Conservation (phyloP, 1,140 invertebrate species). For the Brachionus paranguensis region DNA sequence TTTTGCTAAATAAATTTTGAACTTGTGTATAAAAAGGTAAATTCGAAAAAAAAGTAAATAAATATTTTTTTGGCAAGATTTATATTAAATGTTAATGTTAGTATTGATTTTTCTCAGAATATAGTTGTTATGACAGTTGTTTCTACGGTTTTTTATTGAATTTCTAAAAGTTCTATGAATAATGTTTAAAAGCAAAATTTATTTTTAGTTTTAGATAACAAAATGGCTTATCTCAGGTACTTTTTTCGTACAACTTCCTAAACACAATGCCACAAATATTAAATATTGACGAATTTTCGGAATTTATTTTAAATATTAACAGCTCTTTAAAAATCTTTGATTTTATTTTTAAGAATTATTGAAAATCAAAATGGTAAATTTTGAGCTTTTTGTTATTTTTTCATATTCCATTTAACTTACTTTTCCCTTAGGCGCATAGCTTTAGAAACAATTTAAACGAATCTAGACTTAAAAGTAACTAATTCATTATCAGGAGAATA, state of each 20-base stretch:
- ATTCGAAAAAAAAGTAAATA: neutral
- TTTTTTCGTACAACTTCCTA: too few species aligned
- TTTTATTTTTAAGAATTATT: neutral
- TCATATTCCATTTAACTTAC: neutral
- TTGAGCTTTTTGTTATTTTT: neutral
- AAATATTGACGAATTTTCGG: too few species aligned
- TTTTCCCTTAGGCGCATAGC: neutral
- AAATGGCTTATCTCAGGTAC: too few species aligned
- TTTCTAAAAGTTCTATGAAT: neutral
- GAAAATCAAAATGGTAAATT: neutral
- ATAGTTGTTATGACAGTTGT: slow-evolving; percentile 17
- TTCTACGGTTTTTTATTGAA: neutral
- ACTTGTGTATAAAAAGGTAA: neutral
- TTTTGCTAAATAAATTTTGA: neutral
- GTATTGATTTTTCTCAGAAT: neutral
- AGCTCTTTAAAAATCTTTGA: neutral
- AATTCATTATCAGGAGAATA: neutral
- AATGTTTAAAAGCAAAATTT: neutral
- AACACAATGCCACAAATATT: too few species aligned
- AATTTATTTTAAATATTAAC: too few species aligned
- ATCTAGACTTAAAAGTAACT: neutral
- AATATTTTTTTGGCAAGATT: neutral
- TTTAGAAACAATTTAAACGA: neutral
- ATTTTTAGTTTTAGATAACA: neutral
- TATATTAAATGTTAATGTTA: neutral